These are phyloP conservation scores for Rhabdomys pumilio DNA, from an alignment of 2,797 vertebrate species.

Conservation along the genomic window DNA sequence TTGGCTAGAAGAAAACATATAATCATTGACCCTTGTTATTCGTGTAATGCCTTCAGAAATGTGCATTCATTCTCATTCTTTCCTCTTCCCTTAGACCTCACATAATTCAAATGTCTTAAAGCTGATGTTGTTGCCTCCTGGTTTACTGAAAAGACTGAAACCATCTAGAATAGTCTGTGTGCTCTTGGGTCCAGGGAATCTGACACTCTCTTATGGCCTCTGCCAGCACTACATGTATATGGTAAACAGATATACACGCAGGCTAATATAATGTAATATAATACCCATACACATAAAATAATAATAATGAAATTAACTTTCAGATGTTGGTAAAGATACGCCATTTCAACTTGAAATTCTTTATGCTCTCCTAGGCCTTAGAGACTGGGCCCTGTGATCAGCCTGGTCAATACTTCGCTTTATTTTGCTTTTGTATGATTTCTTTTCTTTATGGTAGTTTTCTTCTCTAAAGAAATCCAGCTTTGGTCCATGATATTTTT, in stretches of 20 bases:
- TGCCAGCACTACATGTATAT: neutral
- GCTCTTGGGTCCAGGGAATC: too few species aligned
- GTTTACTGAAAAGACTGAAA: neutral
- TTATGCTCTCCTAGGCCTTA: neutral
- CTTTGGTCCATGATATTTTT: neutral
- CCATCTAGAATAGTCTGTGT: neutral
- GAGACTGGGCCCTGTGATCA: neutral
- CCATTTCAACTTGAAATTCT: neutral
- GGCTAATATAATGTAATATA: neutral
- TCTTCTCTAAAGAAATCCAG: neutral
- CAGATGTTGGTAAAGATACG: neutral
- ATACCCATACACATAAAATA: neutral
- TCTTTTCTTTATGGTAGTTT: neutral
- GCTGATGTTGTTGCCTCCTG: neutral
- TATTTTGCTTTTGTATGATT: neutral
- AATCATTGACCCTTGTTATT: neutral
- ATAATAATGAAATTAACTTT: neutral
- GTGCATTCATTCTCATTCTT: neutral
- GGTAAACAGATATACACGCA: neutral
- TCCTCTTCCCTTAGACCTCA: neutral
- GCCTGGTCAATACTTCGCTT: neutral
- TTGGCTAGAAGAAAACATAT: neutral
- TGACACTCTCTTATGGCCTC: neutral
- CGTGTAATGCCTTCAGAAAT: neutral
- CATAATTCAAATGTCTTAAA: neutral